Conservation (phyloP, 2,888 invertebrate species). For the Lomographa bimaculata region DNA sequence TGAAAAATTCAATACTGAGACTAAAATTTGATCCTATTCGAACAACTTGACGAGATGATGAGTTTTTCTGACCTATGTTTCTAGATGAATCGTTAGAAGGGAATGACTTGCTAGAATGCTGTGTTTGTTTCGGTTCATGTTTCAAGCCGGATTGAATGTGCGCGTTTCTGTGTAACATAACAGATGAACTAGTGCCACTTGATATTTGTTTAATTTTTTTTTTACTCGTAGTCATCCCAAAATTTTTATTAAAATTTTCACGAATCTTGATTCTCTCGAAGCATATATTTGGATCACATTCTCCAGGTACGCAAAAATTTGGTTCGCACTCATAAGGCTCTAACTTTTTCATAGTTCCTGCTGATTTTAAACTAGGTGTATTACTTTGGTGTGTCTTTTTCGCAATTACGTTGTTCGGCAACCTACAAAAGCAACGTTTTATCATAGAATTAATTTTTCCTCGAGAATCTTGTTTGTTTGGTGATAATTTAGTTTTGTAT, state of each 20-base stretch:
- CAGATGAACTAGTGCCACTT: not conserved
- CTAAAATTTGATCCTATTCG: conserved; percentile 43
- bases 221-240: conserved; percentile 5
- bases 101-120: not conserved
- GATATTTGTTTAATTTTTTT: conserved; percentile 12
- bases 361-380: not conserved
- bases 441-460: too few relatives aligned
- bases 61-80: not conserved
- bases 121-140: not conserved
- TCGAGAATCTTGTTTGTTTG: too few relatives aligned
- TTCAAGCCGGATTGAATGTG: not conserved
- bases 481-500: too few relatives aligned
- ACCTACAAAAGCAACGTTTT: too few relatives aligned
- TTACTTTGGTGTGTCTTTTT: not conserved
- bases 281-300: conserved; percentile 46
- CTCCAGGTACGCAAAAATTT: conserved; percentile 44
- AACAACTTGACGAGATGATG: conserved; percentile 37
- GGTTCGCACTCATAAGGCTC: conserved; percentile 37
- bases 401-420: too few relatives aligned
- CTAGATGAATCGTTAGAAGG: not conserved
- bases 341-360: conserved; percentile 5
- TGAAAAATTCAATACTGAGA: conserved; percentile 42
- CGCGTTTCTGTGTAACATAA: not conserved
- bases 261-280: conserved; percentile 37
- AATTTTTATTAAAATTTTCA: conserved; percentile 27